A percentile compares a stretch with the other conserved stretches of the same genome.
phyloP scores from a whole-genome alignment of 2,888 invertebrate species.

The Tupiocoris notatus region DNA sequence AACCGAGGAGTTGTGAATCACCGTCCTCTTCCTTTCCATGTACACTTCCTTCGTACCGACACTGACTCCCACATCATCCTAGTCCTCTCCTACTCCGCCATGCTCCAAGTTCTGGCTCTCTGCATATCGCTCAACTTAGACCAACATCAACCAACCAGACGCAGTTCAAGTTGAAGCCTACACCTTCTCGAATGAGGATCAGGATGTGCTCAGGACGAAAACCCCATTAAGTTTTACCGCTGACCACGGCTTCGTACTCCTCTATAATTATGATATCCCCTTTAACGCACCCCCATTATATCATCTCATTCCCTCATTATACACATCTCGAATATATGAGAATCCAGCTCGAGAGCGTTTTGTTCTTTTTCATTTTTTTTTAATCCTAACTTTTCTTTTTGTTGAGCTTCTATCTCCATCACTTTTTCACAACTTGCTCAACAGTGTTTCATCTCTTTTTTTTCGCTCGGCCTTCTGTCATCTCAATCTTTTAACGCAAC shows the following conservation, averaged over 20 bases:
- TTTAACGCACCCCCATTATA: constrained; percentile 41
- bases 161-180: background rate
- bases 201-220: constrained; percentile 9
- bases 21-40: background rate
- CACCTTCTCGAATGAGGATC: background rate
- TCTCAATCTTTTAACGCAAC: constrained; percentile 10
- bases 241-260: constrained; percentile 36
- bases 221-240: constrained; percentile 42
- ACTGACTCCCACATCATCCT: background rate
- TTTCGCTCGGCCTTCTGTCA: background rate
- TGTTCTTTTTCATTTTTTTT: constrained; percentile 21
- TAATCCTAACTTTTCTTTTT: background rate
- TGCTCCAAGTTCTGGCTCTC: background rate
- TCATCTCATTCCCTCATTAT: constrained; percentile 40
- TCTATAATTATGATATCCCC: constrained; percentile 43
- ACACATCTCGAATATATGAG: constrained; percentile 37
- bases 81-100: background rate
- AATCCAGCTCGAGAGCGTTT: constrained; percentile 18
- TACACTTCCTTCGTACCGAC: background rate
- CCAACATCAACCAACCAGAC: background rate
- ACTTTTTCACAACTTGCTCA: no score
- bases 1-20: background rate
- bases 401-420: background rate
- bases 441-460: no score
- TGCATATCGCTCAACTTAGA: background rate